phyloP scores from a whole-genome alignment of 2,888 invertebrate genomes.

The Zaprionus obscuricornis region DNA sequence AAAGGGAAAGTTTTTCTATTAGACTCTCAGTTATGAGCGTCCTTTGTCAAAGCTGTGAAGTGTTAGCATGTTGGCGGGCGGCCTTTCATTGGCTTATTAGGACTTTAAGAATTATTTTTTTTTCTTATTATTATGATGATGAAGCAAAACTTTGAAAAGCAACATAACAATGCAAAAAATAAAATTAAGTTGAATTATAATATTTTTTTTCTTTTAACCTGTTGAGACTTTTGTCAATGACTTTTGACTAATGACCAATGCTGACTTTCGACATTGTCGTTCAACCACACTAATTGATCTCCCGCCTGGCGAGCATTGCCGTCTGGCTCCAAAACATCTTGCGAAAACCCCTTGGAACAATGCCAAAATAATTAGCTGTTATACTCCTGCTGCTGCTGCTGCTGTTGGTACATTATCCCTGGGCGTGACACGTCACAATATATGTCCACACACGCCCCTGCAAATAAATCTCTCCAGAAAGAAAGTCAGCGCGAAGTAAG shows the following conservation, averaged over 20 bases:
- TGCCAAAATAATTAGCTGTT: conserved; percentile 71
- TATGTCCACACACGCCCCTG: conserved; percentile 72
- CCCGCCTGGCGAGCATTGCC: conserved; percentile 20
- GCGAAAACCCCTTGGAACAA: conserved; percentile 51
- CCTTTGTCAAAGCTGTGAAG: conserved; percentile 46
- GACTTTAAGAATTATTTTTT: too few species aligned
- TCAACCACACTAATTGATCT: conserved; percentile 53
- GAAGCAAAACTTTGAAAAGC: too few species aligned
- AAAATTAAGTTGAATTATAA: too few species aligned
- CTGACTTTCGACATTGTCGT: background rate
- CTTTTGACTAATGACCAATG: too few species aligned
- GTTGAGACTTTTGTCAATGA: too few species aligned
- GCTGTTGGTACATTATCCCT: conserved; percentile 43
- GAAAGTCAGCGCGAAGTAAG: conserved; percentile 37
- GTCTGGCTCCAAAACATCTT: conserved; percentile 62
- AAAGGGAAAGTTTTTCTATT: conserved; percentile 27
- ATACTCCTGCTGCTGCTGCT: too few species aligned
- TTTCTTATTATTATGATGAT: too few species aligned
- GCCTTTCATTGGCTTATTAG: conserved; percentile 40
- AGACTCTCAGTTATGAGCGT: conserved; percentile 5
- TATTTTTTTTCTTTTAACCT: conserved; percentile 38
- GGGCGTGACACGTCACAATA: conserved; percentile 77
- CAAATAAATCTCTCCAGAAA: conserved; percentile 55
- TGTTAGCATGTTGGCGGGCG: conserved; percentile 56
- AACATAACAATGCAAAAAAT: conserved; percentile 2